Evolutionary conservation across 2,113 vertebrate genomes (phyloP).

Genomic region (Athene cunicularia): DNA sequence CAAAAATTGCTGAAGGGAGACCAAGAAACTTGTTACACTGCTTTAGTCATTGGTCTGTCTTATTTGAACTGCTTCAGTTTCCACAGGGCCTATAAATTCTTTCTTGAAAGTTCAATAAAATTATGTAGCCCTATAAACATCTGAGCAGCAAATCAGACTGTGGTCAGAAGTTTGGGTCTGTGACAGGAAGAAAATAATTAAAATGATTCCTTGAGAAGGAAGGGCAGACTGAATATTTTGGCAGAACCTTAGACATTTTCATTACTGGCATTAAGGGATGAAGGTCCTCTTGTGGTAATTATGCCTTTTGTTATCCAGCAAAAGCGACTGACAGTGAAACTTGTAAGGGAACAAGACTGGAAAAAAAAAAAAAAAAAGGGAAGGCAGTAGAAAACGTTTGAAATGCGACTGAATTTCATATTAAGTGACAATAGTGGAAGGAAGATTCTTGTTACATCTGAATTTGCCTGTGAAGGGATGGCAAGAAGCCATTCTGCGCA

Average conservation of each 20-base stretch:
- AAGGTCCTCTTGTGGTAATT: background rate
- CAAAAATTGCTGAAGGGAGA: background rate
- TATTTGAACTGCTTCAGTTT: slow-evolving; percentile 23
- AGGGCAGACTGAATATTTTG: background rate
- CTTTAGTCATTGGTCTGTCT: slow-evolving; percentile 11
- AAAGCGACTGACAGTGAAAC: background rate
- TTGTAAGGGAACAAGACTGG: background rate
- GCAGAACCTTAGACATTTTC: background rate
- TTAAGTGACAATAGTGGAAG: background rate
- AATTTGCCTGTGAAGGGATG: background rate
- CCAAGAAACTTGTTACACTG: background rate
- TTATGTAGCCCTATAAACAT: slow-evolving; percentile 24
- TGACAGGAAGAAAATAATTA: slow-evolving; percentile 47
- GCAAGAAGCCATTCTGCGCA: rapidly evolving
- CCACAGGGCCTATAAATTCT: slow-evolving; percentile 9
- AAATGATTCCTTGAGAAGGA: slow-evolving; percentile 3
- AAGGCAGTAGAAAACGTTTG: background rate
- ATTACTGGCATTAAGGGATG: background rate
- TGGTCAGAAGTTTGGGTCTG: background rate
- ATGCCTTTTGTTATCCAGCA: background rate
- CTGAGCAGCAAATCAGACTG: slow-evolving; percentile 28
- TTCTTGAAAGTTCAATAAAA: slow-evolving; percentile 18
- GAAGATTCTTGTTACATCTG: background rate
- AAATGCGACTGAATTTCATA: background rate
- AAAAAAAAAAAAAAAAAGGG: background rate